Conservation (phyloP, 2,113 vertebrate species). For the Ciconia stormi region DNA sequence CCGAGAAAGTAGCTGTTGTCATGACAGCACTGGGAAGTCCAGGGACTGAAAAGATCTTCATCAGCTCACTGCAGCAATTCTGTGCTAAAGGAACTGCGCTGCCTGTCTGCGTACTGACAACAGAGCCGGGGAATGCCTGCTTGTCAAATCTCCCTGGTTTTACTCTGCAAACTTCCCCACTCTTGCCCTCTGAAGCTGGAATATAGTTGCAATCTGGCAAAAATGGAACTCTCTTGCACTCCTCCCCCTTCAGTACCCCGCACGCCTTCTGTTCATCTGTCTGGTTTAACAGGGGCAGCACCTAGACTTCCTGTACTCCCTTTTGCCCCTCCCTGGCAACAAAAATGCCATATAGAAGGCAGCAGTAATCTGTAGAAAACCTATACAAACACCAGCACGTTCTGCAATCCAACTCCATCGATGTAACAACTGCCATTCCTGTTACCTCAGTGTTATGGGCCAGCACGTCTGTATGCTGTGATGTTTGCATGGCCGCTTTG, state of each 20-base stretch:
- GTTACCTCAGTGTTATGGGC: fast-evolving
- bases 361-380: not conserved
- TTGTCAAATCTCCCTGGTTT: not conserved
- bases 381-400: not conserved
- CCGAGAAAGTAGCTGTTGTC: slow-evolving; percentile 58
- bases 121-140: slow-evolving; percentile 17
- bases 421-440: not conserved
- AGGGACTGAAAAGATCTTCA: slow-evolving; percentile 58
- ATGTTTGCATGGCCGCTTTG: not conserved
- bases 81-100: not conserved
- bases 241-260: not conserved
- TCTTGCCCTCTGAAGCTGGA: not conserved
- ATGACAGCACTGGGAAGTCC: slow-evolving; percentile 62
- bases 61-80: slow-evolving; percentile 47
- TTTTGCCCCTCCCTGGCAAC: not conserved
- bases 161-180: not conserved
- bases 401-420: not conserved
- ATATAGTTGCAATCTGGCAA: not conserved
- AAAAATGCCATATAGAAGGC: not conserved
- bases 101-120: slow-evolving; percentile 18
- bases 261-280: not conserved
- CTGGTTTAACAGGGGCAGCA: not conserved
- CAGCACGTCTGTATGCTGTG: not conserved
- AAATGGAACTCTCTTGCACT: not conserved
- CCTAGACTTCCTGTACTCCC: too few relatives aligned